Evolutionary conservation across 2,113 vertebrate genomes (phyloP).

Genomic region (Cavia aperea): DNA sequence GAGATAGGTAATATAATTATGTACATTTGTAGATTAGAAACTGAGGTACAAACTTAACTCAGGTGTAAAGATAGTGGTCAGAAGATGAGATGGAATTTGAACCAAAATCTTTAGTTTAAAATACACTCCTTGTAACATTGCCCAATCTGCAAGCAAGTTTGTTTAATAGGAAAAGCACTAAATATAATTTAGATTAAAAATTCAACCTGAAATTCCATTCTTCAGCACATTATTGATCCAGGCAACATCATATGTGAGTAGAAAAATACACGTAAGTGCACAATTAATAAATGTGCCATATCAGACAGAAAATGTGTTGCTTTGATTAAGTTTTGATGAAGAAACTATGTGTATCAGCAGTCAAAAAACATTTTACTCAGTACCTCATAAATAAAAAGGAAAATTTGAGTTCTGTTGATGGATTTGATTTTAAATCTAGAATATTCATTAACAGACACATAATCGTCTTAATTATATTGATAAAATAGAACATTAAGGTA

Average conservation of each 20-base stretch:
- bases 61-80: neutral
- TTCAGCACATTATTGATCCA: constrained; percentile 72
- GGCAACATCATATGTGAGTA: constrained; percentile 55
- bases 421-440: constrained; percentile 35
- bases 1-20: neutral
- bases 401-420: constrained; percentile 39
- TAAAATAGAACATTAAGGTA: neutral
- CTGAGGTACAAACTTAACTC: neutral
- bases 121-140: neutral
- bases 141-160: constrained; percentile 26
- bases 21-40: neutral
- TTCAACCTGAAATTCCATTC: constrained; percentile 66
- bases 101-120: neutral
- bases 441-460: neutral
- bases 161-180: constrained; percentile 49
- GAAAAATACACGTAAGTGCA: constrained; percentile 64
- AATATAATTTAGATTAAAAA: constrained; percentile 63
- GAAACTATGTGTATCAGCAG: constrained; percentile 63
- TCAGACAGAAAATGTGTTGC: constrained; percentile 72
- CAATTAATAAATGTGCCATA: constrained; percentile 69
- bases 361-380: constrained; percentile 56
- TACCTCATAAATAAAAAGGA: neutral
- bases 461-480: neutral
- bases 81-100: neutral
- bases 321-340: constrained; percentile 73